These are phyloP conservation scores for Scrobipalpa atriplicella DNA, from an alignment of 2,888 invertebrate genomes.

Conservation along the genomic window DNA sequence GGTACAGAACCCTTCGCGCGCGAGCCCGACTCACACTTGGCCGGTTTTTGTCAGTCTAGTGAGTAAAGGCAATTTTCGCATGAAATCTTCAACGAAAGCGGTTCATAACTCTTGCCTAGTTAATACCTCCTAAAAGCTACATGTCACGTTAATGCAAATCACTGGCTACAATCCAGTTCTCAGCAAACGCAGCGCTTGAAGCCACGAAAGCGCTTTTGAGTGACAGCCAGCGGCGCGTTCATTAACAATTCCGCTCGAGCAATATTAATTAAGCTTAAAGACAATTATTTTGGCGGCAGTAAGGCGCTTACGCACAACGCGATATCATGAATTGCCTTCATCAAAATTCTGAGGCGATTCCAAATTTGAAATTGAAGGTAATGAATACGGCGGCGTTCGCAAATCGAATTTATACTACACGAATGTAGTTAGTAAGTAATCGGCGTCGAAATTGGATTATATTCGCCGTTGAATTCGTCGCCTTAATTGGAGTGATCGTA, in stretches of 20 bases:
- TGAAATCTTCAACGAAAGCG: not conserved
- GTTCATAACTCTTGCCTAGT: conserved; percentile 16
- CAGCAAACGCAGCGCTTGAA: conserved; percentile 32
- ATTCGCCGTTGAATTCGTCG: conserved; percentile 1
- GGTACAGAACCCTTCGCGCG: too few relatives aligned
- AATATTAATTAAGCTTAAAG: conserved; percentile 48
- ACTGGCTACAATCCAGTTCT: conserved; percentile 35
- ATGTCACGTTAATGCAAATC: conserved; percentile 38
- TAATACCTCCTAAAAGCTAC: conserved; percentile 26
- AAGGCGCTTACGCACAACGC: conserved; percentile 52
- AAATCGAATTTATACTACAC: conserved; percentile 52
- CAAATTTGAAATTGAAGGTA: conserved; percentile 58
- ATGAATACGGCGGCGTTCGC: conserved; percentile 50
- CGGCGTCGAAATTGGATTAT: conserved; percentile 18
- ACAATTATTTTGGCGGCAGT: conserved; percentile 45
- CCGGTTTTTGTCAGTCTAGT: too few relatives aligned
- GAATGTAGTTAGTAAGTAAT: conserved; percentile 40
- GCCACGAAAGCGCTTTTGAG: conserved; percentile 30
- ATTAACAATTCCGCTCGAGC: conserved; percentile 36
- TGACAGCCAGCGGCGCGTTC: conserved; percentile 36
- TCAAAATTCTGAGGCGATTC: conserved; percentile 61
- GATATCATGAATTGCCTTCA: conserved; percentile 63
- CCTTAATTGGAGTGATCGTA: conserved; percentile 9
- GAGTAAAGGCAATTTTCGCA: too few relatives aligned
- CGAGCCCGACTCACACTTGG: too few relatives aligned